Percentiles rank a stretch among this genome's conserved stretches.
These are phyloP conservation scores for Choristoneura fumiferana DNA, from an alignment of 1,140 invertebrate genomes.

Conservation along the genomic window DNA sequence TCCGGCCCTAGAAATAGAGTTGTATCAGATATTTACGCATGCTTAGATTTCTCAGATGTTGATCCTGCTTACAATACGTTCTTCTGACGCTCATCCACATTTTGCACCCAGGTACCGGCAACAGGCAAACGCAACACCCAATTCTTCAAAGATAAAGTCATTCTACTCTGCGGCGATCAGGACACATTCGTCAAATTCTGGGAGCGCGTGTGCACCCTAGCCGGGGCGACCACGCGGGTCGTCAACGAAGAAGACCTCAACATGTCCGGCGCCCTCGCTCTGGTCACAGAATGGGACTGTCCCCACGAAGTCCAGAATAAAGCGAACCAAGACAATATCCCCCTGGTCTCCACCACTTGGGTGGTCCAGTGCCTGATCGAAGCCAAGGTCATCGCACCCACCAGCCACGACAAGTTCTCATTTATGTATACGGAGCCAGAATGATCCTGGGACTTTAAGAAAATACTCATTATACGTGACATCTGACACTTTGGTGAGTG, in stretches of 20 bases:
- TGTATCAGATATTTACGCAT: too few relatives aligned
- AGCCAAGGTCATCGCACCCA: conserved; percentile 72
- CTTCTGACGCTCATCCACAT: too few relatives aligned
- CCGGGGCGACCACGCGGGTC: conserved; percentile 76
- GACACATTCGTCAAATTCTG: conserved; percentile 79
- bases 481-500: conserved; percentile 58
- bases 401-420: conserved; percentile 73
- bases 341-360: conserved; percentile 80
- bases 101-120: conserved; percentile 46
- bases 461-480: conserved; percentile 72
- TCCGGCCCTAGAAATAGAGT: too few relatives aligned
- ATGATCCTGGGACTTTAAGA: conserved; percentile 73
- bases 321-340: conserved; percentile 76
- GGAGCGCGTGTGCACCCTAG: conserved; percentile 79
- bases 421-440: conserved; percentile 73
- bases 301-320: conserved; percentile 78
- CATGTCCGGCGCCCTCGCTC: conserved; percentile 68
- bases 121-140: conserved; percentile 67
- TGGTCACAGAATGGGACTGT: conserved; percentile 78
- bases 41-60: too few relatives aligned
- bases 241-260: conserved; percentile 72
- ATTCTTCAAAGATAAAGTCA: conserved; percentile 77
- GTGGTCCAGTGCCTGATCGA: conserved; percentile 80
- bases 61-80: too few relatives aligned
- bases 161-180: conserved; percentile 72